Conservation (phyloP, 2,888 invertebrate species). For the Nasonia oneida region DNA sequence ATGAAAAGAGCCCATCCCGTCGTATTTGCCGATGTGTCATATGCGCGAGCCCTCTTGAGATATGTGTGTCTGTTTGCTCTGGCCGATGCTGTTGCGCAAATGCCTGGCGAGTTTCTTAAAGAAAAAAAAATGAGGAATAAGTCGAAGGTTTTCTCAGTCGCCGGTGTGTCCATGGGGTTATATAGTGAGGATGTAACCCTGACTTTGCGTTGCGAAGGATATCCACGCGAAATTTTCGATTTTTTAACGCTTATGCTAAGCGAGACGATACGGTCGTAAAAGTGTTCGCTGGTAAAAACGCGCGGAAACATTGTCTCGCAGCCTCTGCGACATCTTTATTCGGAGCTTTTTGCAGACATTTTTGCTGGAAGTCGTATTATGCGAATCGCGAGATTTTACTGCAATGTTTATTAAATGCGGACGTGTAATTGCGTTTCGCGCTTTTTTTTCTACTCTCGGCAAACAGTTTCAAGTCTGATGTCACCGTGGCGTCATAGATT, state of each 20-base stretch:
- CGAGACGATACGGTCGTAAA: too few relatives aligned
- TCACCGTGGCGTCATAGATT: not conserved
- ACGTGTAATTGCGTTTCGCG: not conserved
- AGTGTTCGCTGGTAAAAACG: not conserved
- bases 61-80: slow-evolving; percentile 45
- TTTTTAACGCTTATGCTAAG: too few relatives aligned
- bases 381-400: not conserved
- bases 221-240: too few relatives aligned
- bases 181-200: too few relatives aligned
- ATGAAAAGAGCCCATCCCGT: not conserved
- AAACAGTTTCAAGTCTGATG: not conserved
- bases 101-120: not conserved
- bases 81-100: slow-evolving; percentile 39
- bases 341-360: not conserved
- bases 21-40: slow-evolving; percentile 49
- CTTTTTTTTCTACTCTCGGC: not conserved
- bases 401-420: not conserved
- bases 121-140: not conserved
- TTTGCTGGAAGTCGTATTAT: not conserved
- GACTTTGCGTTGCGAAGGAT: too few relatives aligned
- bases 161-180: too few relatives aligned
- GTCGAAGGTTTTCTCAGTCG: not conserved
- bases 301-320: not conserved
- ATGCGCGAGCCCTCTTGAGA: slow-evolving; percentile 26
- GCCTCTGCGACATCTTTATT: not conserved